Evolutionary conservation across 1,140 invertebrate genomes (phyloP).

Genomic region (Anastatus disparis): DNA sequence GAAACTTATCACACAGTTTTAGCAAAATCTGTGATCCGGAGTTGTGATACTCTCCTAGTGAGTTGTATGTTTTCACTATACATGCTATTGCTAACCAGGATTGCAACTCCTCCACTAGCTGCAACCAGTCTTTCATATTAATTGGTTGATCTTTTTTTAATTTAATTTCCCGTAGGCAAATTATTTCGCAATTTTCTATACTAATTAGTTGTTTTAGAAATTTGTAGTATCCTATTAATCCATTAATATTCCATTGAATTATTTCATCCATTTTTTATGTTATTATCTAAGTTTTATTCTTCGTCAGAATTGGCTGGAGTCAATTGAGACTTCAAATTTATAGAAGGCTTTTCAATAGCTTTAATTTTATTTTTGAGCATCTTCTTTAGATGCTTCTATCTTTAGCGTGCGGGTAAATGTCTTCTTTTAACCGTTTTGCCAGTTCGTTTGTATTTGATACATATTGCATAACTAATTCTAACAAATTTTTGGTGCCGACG

Average conservation of each 20-base stretch:
- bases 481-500: neutral
- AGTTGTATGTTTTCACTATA: constrained; percentile 43
- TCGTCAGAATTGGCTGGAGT: neutral
- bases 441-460: neutral
- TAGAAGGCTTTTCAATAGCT: neutral
- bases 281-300: neutral
- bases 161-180: constrained; percentile 51
- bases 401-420: neutral
- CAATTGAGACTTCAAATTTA: too few species aligned
- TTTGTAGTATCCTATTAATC: neutral
- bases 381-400: neutral
- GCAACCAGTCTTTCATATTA: constrained; percentile 39
- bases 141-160: constrained; percentile 41
- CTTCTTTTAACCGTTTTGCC: neutral
- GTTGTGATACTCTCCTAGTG: too few species aligned
- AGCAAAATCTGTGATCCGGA: too few species aligned
- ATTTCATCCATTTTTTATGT: neutral
- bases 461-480: neutral
- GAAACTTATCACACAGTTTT: too few species aligned
- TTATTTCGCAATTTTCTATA: constrained; percentile 26
- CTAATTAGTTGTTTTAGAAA: constrained; percentile 29
- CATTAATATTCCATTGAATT: constrained; percentile 43
- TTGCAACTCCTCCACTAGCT: constrained; percentile 52
- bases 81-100: constrained; percentile 43
- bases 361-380: neutral